Percentiles rank a stretch among this genome's conserved stretches.
Conservation (phyloP, 2,888 invertebrate genomes). For the Agonopterix subpropinquella region DNA sequence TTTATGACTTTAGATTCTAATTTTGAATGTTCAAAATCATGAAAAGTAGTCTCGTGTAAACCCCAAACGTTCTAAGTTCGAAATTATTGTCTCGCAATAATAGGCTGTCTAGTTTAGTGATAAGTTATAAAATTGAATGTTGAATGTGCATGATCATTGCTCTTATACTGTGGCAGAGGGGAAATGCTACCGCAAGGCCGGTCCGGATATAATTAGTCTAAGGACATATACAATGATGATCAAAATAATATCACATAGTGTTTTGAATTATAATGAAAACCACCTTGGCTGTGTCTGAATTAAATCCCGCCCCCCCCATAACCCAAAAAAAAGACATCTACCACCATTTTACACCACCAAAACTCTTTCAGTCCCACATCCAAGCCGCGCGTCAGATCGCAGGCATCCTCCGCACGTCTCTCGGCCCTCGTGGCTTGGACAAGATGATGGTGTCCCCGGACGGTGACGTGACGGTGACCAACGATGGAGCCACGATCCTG, state of each 20-base stretch:
- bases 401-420: constrained; percentile 90
- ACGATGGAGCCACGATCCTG: constrained; percentile 99
- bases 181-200: too few species aligned
- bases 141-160: too few species aligned
- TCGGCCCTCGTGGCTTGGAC: constrained; percentile 98
- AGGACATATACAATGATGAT: constrained; percentile 5
- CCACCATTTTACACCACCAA: neutral
- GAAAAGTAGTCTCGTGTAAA: too few species aligned
- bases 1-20: too few species aligned
- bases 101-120: too few species aligned
- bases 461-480: constrained; percentile 98
- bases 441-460: constrained; percentile 98
- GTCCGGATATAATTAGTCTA: too few species aligned
- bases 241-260: constrained; percentile 9
- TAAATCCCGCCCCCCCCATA: neutral
- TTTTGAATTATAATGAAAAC: constrained; percentile 14
- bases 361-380: constrained; percentile 90
- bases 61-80: too few species aligned
- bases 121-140: too few species aligned
- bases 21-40: too few species aligned
- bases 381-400: constrained; percentile 97
- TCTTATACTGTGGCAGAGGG: too few species aligned
- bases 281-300: constrained; percentile 16
- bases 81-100: too few species aligned
- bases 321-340: neutral